phyloP scores from a whole-genome alignment of 2,797 vertebrate genomes.

The Xiphophorus birchmanni region DNA sequence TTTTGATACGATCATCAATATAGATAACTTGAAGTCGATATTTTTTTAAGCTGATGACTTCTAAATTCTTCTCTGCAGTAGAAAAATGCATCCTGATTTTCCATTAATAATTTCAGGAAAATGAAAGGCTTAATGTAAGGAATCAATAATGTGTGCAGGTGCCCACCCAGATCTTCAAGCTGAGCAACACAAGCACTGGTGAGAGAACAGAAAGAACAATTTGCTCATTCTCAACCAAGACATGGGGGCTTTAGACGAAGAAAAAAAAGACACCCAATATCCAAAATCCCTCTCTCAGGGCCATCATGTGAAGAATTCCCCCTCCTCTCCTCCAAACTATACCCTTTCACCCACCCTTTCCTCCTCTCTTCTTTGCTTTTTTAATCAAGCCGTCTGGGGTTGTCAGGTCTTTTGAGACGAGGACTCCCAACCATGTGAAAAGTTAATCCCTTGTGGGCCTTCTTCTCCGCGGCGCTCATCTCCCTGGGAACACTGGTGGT shows the following conservation, averaged over 20 bases:
- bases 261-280: conserved; percentile 84
- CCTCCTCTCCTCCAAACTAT: conserved; percentile 68
- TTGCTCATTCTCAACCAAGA: conserved; percentile 82
- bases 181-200: conserved; percentile 55
- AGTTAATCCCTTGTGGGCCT: conserved; percentile 87
- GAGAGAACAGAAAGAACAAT: conserved; percentile 79
- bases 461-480: conserved; percentile 83
- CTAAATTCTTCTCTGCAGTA: not conserved
- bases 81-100: not conserved
- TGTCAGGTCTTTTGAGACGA: conserved; percentile 88
- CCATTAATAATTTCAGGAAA: not conserved
- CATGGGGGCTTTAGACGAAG: conserved; percentile 72
- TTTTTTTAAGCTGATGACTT: not conserved
- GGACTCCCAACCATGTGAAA: conserved; percentile 90
- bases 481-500: conserved; percentile 86
- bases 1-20: conserved; percentile 3
- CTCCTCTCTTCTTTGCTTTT: conserved; percentile 82
- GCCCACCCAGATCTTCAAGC: conserved; percentile 74
- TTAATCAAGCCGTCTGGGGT: conserved; percentile 89
- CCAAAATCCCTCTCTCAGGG: conserved; percentile 85
- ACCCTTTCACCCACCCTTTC: conserved; percentile 59
- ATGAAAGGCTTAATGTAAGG: conserved; percentile 49
- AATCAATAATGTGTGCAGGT: conserved; percentile 50
- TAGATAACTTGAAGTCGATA: not conserved
- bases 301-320: conserved; percentile 86